Conservation (phyloP, 1,140 invertebrate species). For the Ptiloglossa arizonensis region DNA sequence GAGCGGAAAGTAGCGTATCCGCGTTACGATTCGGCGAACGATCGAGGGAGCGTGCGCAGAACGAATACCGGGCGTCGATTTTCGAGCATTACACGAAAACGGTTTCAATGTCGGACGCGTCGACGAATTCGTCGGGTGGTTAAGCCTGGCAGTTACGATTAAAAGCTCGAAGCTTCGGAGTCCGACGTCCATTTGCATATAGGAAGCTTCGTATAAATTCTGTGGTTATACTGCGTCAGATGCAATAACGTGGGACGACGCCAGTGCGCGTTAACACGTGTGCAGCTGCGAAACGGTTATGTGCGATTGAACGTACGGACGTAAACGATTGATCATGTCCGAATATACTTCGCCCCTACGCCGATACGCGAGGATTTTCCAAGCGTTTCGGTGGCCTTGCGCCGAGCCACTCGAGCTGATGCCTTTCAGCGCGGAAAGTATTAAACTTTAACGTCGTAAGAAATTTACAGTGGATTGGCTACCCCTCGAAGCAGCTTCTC, state of each 20-base stretch:
- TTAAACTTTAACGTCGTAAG: not conserved
- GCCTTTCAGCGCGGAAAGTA: not conserved
- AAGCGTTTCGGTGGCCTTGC: not conserved
- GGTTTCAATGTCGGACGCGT: conserved; percentile 62
- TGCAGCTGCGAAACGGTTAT: not conserved
- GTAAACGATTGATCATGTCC: conserved; percentile 27
- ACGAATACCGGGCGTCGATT: conserved; percentile 39
- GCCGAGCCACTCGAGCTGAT: not conserved
- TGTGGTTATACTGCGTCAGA: conserved; percentile 29
- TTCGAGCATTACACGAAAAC: conserved; percentile 63
- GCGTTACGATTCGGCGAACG: conserved; percentile 13
- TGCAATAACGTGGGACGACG: conserved; percentile 29
- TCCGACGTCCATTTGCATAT: conserved; percentile 36
- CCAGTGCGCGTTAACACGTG: not conserved
- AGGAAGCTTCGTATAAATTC: conserved; percentile 52
- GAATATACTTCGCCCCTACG: not conserved
- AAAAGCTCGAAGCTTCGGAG: conserved; percentile 57
- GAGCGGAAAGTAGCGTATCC: too few relatives aligned
- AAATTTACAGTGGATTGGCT: not conserved
- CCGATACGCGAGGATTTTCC: not conserved
- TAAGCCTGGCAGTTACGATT: conserved; percentile 61
- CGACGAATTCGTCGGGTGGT: conserved; percentile 54
- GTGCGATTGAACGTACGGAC: conserved; percentile 3
- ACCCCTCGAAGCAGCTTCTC: not conserved
- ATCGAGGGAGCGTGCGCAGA: conserved; percentile 9